Base-by-base conservation (phyloP, 2,888 invertebrate species). In the Branchipolynoe longqiensis region DNA sequence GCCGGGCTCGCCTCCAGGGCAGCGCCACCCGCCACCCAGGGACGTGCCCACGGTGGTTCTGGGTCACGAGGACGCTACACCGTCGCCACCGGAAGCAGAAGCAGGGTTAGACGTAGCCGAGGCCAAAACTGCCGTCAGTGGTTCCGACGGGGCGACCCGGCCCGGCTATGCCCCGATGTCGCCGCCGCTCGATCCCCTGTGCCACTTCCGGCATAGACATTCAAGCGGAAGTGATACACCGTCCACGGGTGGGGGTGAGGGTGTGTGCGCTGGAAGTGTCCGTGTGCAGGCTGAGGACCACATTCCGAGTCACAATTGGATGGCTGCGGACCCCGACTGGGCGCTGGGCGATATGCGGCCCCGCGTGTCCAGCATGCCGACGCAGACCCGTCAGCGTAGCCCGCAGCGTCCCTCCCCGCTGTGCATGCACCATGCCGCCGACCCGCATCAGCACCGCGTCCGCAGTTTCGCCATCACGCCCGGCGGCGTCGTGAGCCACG, bases 301-400 rank as follows among this genome's bases (percentile, higher is more conserved):
- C n/a, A n/a, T n/a, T n/a, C n/a, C n/a, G n/a, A n/a, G n/a, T n/a
- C n/a, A n/a, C n/a, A n/a, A n/a, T n/a, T n/a, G n/a, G n/a, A n/a
- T n/a, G 22, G n/a, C n/a, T 81, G 58, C 56, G 12, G 84, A 78
- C 22, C 58, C 54, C 18, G 84, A 84, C 40, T 84, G 84, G 84
- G 8, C 33, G 22, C 40, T 84, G 36, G 84, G 84, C 28, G 78
- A 73, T 59, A 84, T 84, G 84, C 74, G 84, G n/a, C 84, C 84
- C 0, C 73, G 84, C 25, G 58, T 84, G 3, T 84, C 74, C 25
- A 74, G 74, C 78, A 84, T 84, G 84, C 84, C 84, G 0, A 28
- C 74, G 3, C 18, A 36, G 58, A 33, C 54, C 25, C 84, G 74
- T n/a, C 41, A 81, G 14, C 31, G 73, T 25, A 28, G n/a, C 33